Evolutionary conservation across 2,888 invertebrate species (phyloP), one percentile per base, ranked within the genome.

Genomic region (Acheta domesticus): DNA sequence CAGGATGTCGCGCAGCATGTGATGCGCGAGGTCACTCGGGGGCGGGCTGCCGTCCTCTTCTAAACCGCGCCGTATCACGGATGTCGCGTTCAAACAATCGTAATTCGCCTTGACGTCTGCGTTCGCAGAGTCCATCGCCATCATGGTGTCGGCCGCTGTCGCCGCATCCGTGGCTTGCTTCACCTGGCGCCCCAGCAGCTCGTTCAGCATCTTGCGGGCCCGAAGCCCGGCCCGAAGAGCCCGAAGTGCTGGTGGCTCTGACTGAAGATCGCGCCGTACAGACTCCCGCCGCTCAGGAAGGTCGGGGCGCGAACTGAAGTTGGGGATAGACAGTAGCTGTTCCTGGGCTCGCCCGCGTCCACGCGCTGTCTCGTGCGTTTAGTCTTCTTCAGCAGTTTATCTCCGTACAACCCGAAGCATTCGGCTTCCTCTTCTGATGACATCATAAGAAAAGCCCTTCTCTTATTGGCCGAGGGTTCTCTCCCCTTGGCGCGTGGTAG

Each of bases 391-490:
- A 94, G 92, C 90, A 94, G 93, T 90, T 93, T 93, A 92, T 93
- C 94, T 93, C 94, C 93, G 92, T 93, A 95, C 94, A 95, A 94
- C 92, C 94, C 94, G 92, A 94, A 94, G 91, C 92, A 92, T 91
- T 93, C 94, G 91, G 94, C 93, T 93, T 95, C 95, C 94, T 95
- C 95, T 93, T 95, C 95, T 93, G 95, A 95, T 95, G 95, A 95
- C 95, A 95, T 95, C 94, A 95, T 94, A 92, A 91, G 94, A 93
- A n/a, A 91, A 91, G 91, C 89, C 90, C 91, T 89, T 91, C 92
- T 92, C 91, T 90, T 91, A 92, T 93, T 94, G 94, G 94, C 92
- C 91, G 92, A 91, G 92, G 90, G 88, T 87, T 91, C 88, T 91
- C 89, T 88, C 89, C 88, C 89, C 89, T 76, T 75, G 80, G 80